Base-by-base conservation (phyloP, 2,113 vertebrate genomes). In the Miniopterus natalensis region DNA sequence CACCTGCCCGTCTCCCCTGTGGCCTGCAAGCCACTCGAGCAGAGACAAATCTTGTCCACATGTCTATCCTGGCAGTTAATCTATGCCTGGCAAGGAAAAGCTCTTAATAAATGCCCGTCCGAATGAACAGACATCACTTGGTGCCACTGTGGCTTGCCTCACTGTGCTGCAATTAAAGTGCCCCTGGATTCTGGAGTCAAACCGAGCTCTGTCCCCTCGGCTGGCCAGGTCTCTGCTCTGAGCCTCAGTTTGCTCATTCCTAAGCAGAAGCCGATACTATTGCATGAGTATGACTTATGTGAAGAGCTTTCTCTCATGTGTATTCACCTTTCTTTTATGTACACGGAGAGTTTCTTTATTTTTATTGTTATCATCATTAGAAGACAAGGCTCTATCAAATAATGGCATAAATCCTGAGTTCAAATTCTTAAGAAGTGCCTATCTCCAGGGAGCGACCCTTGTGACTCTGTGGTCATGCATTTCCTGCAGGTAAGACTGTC, bases 61-160 rank as follows among this genome's bases (percentile, higher is more conserved):
- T 90, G 75, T 90, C 65, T 84, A n/a, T 80, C 42, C 71, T 80
- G 89, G 63, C 89, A 96, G 86, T 47, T 84, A 70, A 93, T 86
- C 27, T 4, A 88, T 79, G 71, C 29, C 74, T 92, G 92, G 89
- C 92, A 93, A 53, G 83, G 78, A 91, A 96, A 85, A 7, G 21
- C 18, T 91, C 84, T 95, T 89, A 59, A 75, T 92, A 92, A 94
- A 94, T 75, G 83, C 66, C 47, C 81, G 71, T 88, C 70, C 71
- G 80, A 84, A 80, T 73, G 94, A 86, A 59, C 0, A 0, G 66
- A 63, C 36, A 13, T 75, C 73, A 87, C 80, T 96, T 89, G 92
- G 55, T 25, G 51, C 17, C 36, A 36, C 59, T 27, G 12, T 51
- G 49, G n/a, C 68, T 49, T 9, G 15, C 49, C 27, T 88, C 21